Evolutionary conservation across 2,797 vertebrate genomes (phyloP).

Genomic region (Trachops cirrhosus): DNA sequence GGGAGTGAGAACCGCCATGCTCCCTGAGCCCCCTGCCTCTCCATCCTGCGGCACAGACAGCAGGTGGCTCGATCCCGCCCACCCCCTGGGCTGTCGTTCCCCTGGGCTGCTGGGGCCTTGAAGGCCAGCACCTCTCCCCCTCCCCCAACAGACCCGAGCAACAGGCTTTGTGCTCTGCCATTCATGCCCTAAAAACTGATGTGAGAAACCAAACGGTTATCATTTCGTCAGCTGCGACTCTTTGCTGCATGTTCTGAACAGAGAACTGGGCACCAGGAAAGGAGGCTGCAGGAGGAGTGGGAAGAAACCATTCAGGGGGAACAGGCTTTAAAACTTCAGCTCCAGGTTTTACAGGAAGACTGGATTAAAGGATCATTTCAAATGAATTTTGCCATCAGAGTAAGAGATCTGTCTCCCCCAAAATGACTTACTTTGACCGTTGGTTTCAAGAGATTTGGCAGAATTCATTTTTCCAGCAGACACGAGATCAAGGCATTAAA

Average conservation of each 20-base stretch:
- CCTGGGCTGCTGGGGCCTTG: not conserved
- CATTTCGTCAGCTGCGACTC: slow-evolving; percentile 27
- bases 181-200: slow-evolving; percentile 23
- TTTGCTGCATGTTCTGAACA: not conserved
- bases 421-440: slow-evolving; percentile 76
- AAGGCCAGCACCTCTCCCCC: fast-evolving
- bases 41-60: fast-evolving
- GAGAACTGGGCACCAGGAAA: fast-evolving
- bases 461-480: slow-evolving; percentile 69
- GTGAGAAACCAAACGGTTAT: slow-evolving; percentile 43
- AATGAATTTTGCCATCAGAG: slow-evolving; percentile 75
- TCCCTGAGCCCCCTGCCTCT: not conserved
- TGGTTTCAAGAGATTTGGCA: slow-evolving; percentile 66
- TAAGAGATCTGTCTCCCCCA: slow-evolving; percentile 64
- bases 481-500: slow-evolving; percentile 54
- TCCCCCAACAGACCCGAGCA: not conserved
- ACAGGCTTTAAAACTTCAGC: slow-evolving; percentile 59
- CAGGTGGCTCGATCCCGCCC: no score
- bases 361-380: slow-evolving; percentile 68
- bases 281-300: not conserved
- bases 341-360: slow-evolving; percentile 40
- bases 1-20: fast-evolving
- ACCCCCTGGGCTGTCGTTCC: fast-evolving
- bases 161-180: slow-evolving; percentile 45
- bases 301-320: slow-evolving; percentile 20